A percentile compares a stretch with the other conserved stretches of the same genome.
phyloP scores from a whole-genome alignment of 2,797 vertebrate genomes.

The Glyptemys insculpta region DNA sequence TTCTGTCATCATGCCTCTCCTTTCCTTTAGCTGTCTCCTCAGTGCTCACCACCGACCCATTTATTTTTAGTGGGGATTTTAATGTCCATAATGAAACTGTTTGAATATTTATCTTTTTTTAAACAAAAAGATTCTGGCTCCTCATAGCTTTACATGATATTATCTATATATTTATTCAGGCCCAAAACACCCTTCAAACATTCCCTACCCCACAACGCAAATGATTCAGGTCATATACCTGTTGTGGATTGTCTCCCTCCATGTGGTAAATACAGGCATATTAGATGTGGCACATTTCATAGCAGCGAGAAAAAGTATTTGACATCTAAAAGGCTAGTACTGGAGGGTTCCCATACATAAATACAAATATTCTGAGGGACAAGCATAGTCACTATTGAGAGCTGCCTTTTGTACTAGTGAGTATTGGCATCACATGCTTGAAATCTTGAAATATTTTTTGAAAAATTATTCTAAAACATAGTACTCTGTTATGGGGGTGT shows the following conservation, averaged over 20 bases:
- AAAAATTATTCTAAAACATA: slow-evolving; percentile 16
- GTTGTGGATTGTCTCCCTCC: neutral
- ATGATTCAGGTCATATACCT: accelerated
- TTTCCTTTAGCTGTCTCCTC: neutral
- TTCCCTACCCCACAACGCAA: accelerated
- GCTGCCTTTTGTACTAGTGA: neutral
- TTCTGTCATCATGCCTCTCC: neutral
- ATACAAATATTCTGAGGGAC: neutral
- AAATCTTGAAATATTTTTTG: neutral
- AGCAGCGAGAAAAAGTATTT: neutral
- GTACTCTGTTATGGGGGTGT: neutral
- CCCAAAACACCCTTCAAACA: accelerated
- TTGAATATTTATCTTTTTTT: neutral
- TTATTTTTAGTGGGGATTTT: accelerated
- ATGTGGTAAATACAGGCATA: neutral
- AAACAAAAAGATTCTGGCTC: neutral
- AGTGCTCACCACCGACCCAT: neutral
- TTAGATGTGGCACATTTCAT: neutral
- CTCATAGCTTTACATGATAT: accelerated
- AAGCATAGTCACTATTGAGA: neutral
- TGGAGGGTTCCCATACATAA: neutral
- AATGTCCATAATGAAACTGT: neutral
- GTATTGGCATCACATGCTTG: neutral
- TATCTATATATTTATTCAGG: accelerated
- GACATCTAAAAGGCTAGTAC: neutral